phyloP scores from a whole-genome alignment of 2,113 vertebrate genomes.

The Aix galericulata region DNA sequence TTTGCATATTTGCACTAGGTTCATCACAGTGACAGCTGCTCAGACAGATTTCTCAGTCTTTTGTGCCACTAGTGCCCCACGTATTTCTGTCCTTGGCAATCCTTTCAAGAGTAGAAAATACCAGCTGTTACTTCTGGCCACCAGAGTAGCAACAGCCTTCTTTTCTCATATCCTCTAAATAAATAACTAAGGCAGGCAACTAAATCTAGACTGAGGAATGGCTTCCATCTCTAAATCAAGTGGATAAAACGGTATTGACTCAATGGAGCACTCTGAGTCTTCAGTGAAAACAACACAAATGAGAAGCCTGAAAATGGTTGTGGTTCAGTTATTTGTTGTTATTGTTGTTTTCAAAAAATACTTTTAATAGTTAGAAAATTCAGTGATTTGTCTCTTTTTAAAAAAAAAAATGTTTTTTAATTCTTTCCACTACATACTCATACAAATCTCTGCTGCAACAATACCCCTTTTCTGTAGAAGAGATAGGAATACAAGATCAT shows the following conservation, averaged over 20 bases:
- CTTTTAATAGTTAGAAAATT: background rate
- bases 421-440: background rate
- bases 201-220: background rate
- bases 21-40: constrained; percentile 73
- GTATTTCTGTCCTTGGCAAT: constrained; percentile 66
- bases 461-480: rapidly evolving
- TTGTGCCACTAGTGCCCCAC: constrained; percentile 10
- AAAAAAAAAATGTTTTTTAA: background rate
- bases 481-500: background rate
- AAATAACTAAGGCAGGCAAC: constrained; percentile 29
- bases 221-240: background rate
- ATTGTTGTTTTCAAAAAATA: background rate
- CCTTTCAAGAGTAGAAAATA: constrained; percentile 69
- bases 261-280: background rate
- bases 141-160: constrained; percentile 13
- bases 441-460: background rate
- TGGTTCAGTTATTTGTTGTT: background rate
- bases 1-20: constrained; percentile 50
- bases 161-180: constrained; percentile 4
- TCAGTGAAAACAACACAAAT: constrained; percentile 15
- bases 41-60: constrained; percentile 71
- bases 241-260: background rate
- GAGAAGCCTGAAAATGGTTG: background rate
- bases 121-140: constrained; percentile 76
- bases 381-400: background rate